These are phyloP conservation scores for Lumbricus terrestris DNA, from an alignment of 2,888 invertebrate species.

Conservation along the genomic window DNA sequence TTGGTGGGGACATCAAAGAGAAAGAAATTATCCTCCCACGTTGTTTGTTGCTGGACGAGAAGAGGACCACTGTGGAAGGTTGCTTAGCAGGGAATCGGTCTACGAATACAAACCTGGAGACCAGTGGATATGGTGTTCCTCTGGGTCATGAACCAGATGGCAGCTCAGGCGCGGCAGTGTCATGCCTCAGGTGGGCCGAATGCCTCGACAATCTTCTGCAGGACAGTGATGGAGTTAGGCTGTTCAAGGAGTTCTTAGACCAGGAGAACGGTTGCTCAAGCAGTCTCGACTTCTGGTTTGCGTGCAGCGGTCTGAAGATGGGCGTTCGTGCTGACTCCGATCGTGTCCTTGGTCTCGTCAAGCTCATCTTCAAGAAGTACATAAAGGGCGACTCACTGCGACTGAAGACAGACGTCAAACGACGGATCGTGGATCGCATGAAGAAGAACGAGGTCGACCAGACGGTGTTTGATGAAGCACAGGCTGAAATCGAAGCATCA, in stretches of 20 bases:
- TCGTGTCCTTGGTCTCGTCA: constrained; percentile 69
- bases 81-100: not conserved
- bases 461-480: constrained; percentile 82
- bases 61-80: constrained; percentile 5
- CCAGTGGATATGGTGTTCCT: constrained; percentile 3
- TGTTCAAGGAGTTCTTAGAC: constrained; percentile 69
- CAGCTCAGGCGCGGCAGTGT: constrained; percentile 18
- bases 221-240: constrained; percentile 83
- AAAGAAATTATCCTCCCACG: not conserved
- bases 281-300: constrained; percentile 77
- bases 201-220: constrained; percentile 79
- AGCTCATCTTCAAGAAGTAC: constrained; percentile 64
- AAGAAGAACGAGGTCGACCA: constrained; percentile 66
- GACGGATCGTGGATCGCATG: constrained; percentile 65
- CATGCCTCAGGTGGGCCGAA: constrained; percentile 80
- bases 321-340: constrained; percentile 64
- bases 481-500: constrained; percentile 76
- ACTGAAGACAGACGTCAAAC: constrained; percentile 71
- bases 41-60: not conserved
- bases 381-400: constrained; percentile 72
- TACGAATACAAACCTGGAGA: constrained; percentile 12
- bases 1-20: not conserved
- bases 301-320: constrained; percentile 61
- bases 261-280: constrained; percentile 44
- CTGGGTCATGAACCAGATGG: constrained; percentile 4